Evolutionary conservation across 2,113 vertebrate genomes (phyloP), one percentile per base, ranked within the genome.

Genomic region (Aleadryas rufinucha): DNA sequence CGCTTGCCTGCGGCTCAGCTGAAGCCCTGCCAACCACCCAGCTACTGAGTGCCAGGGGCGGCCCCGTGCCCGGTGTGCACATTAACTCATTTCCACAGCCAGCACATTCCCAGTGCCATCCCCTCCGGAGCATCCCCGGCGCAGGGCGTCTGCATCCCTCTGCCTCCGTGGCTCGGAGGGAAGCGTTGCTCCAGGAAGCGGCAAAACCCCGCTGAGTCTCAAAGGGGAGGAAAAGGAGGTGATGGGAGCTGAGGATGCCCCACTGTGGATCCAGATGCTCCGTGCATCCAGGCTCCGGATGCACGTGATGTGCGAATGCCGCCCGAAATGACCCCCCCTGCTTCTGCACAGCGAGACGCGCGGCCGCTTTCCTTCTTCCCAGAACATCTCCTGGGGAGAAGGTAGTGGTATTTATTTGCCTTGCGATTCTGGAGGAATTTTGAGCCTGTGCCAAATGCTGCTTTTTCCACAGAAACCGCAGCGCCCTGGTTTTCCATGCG

Each of bases 401-500:
- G 84, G 91, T 87, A 71, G 86, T 8, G 33, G 18, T 89, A 52
- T 97, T 97, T 97, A 81, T 96, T 97, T 97, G 91, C 56, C 35
- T 96, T 96, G 68, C 0, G 2, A 44, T 93, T 78, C 37, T 47
- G 61, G 42, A 96, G 96, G 95, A 95, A 92, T 96, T 93, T 77
- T 95, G 93, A 81, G 41, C 71, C 39, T 0, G 0, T 70, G 94
- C 95, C 96, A 97, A 93, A 75, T 1, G 33, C 75, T 49, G 61
- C 68, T 95, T 90, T 95, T 76, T 90, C 94, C 72, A 54, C 93
- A 96, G 95, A 66, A 81, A 56, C 86, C 41, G 47, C 94, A 63
- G 76, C 10, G 12, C 14, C n/a, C 69, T 66, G 84, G 56, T 45
- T 94, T 91, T 93, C 52, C 4, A 90, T 90, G 96, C 15, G 5